Base-by-base conservation (phyloP, 2,888 invertebrate genomes). In the Myopa testacea region DNA sequence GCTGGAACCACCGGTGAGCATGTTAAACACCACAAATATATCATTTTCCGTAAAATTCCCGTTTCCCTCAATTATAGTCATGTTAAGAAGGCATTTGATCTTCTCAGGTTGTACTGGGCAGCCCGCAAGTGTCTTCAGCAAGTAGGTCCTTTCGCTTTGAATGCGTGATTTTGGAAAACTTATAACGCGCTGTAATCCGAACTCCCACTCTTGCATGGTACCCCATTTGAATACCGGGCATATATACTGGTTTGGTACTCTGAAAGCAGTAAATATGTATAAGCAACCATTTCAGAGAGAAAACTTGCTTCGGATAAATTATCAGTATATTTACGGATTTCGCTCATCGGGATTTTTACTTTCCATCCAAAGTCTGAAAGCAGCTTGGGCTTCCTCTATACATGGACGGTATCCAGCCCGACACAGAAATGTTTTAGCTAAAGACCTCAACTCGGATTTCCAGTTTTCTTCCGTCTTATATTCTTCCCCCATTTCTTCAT, bases 171-270 rank as follows among this genome's bases (percentile, higher is more conserved):
- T 89, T 0, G 95, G 95, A 88, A 95, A 95, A 84, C 94, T 92
- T 72, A 94, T 93, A 0, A 95, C 93, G 12, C 95, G 91, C 81
- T 95, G 92, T 0, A 96, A 90, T 55, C 95, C 95, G 82, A 95
- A 95, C 81, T 95, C 93, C 95, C 95, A 96, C 87, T 95, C 95
- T 67, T 94, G 93, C 82, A 91, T 91, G 0, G 93, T 92, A 0
- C 95, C 95, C 93, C 94, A 95, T 88, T 93, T 93, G 88, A 95
- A 95, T 0, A 95, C 94, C 1, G 95, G 94, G 80, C 95, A 95
- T 80, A 95, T 92, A 87, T 92, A 94, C 85, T 93, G 93, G 87
- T 94, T 94, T 26, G 94, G 91, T 71, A 95, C 92, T 7, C 95
- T 95, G 87, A 0, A 81, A 77, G 65, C 4, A 4, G 10, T 12